Evolutionary conservation across 2,113 vertebrate species (phyloP), one percentile per base, ranked within the genome.

Genomic region (Pomatorhinus ruficollis): DNA sequence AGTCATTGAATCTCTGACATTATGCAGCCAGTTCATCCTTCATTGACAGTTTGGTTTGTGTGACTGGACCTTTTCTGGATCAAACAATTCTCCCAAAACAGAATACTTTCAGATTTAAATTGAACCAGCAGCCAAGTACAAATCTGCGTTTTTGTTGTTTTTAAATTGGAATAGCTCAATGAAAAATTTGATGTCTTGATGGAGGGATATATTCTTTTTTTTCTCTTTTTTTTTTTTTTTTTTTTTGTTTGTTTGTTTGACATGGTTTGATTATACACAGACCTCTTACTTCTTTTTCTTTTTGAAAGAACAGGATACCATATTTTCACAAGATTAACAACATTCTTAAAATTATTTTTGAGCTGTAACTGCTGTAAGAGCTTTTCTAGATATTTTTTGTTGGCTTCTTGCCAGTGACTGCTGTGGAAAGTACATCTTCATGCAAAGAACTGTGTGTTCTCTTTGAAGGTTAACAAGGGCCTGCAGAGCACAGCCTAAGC

Each of bases 381-480:
- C 50, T 95, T 93, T 91, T 80, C 90, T 89, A 63, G 25, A 82
- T 71, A 9, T 83, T 86, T 77, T 71, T 76, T 40, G 9, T 68
- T 70, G 93, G 90, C 91, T 90, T 87, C 61, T 82, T 66, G 66
- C 81, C 84, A 93, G 0, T 7, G 60, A 47, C 93, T 95, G 87
- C 94, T 94, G 91, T 85, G 85, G 75, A 79, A 94, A 90, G 64
- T 65, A 86, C 92, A 96, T 91, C 83, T 85, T 63, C 64, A 81
- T 81, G 59, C 33, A 1, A 83, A 87, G 90, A 84, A n/a, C 70
- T 18, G 69, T 89, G 84, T 90, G 78, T 90, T 94, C 91, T 83
- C 88, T 95, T 59, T 94, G 92, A 95, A 93, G 92, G 92, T 96
- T 95, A 94, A 95, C 87, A 94, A 90, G 90, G 82, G 56, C 95